Conservation (phyloP, 2,888 invertebrate species). For the Pyralis farinalis region DNA sequence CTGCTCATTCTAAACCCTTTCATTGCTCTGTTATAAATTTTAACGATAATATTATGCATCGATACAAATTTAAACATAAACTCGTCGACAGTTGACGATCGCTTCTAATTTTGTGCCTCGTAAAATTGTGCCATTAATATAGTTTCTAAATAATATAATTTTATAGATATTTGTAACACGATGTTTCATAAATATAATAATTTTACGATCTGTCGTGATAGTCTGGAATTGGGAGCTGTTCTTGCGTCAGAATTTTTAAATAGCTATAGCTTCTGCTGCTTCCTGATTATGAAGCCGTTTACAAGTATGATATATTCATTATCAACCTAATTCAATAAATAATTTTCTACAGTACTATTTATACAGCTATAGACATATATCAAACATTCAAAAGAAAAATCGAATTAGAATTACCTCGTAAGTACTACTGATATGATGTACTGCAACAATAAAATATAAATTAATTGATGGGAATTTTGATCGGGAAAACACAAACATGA, state of each 20-base stretch:
- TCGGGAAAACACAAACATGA: too few species aligned
- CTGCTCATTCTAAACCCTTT: slow-evolving; percentile 50
- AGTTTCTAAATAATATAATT: slow-evolving; percentile 6
- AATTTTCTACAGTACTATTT: too few species aligned
- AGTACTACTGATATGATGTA: too few species aligned
- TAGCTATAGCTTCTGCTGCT: too few species aligned
- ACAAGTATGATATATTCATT: too few species aligned
- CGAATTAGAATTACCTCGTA: too few species aligned
- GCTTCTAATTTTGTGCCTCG: slow-evolving; percentile 22
- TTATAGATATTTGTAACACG: slow-evolving; percentile 5
- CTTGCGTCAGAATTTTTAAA: background rate
- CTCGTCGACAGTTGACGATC: slow-evolving; percentile 28
- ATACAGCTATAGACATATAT: too few species aligned
- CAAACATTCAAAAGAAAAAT: too few species aligned
- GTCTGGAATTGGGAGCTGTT: background rate
- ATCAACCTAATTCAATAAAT: too few species aligned
- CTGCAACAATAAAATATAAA: too few species aligned
- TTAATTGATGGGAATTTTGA: too few species aligned
- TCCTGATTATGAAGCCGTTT: too few species aligned
- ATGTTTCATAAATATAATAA: slow-evolving; percentile 8
- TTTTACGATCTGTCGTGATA: slow-evolving; percentile 7
- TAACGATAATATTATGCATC: slow-evolving; percentile 35
- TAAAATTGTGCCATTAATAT: slow-evolving; percentile 7
- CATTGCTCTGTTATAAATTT: slow-evolving; percentile 22
- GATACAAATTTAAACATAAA: slow-evolving; percentile 31